A percentile compares a stretch with the other conserved stretches of the same genome.
phyloP scores from a whole-genome alignment of 2,888 invertebrate genomes.

The Ophioninae sp. region DNA sequence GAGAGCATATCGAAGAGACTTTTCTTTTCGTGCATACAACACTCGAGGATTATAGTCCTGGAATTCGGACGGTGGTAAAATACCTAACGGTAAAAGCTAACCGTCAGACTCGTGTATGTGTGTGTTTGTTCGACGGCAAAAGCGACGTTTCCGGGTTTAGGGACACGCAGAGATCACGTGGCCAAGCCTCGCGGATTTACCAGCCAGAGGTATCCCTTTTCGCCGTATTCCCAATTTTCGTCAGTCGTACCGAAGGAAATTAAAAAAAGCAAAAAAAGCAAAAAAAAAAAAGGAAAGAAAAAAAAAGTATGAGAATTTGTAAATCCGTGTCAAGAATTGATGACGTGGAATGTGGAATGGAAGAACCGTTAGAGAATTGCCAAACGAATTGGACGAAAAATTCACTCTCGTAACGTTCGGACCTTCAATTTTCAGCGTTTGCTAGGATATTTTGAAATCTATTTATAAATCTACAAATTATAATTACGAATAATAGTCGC shows the following conservation, averaged over 20 bases:
- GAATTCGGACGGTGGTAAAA: slow-evolving; percentile 64
- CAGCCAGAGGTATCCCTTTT: slow-evolving; percentile 26
- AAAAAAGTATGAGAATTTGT: not conserved
- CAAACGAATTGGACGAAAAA: no score
- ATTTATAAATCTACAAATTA: no score
- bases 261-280: not conserved
- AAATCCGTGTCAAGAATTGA: no score
- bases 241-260: not conserved
- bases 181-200: not conserved
- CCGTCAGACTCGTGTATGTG: slow-evolving; percentile 32
- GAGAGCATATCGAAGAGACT: not conserved
- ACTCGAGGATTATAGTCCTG: slow-evolving; percentile 62
- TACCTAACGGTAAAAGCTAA: slow-evolving; percentile 66
- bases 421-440: no score
- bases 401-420: no score
- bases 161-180: slow-evolving; percentile 14
- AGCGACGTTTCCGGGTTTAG: slow-evolving; percentile 52
- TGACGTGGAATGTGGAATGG: no score
- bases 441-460: no score
- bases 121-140: slow-evolving; percentile 55
- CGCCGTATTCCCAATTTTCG: slow-evolving; percentile 49
- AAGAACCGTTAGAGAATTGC: no score
- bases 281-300: not conserved
- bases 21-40: slow-evolving; percentile 46
- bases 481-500: no score